These are phyloP conservation scores for Hemibagrus guttatus DNA, from an alignment of 2,797 vertebrate genomes.

Conservation along the genomic window DNA sequence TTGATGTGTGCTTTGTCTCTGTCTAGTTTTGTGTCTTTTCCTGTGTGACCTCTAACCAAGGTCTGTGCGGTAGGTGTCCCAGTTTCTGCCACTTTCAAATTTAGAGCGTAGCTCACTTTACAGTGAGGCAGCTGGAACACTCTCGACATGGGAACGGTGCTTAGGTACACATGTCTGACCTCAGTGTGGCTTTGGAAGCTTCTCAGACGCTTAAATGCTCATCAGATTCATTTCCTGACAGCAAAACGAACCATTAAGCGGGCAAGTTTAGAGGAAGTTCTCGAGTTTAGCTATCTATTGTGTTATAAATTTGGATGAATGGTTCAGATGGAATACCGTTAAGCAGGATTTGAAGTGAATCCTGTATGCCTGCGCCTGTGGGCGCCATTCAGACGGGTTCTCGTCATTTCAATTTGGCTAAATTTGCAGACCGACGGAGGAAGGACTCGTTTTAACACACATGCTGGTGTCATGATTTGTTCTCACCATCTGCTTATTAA, in stretches of 20 bases:
- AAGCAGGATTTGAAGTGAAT: constrained; percentile 28
- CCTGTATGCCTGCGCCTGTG: constrained; percentile 18
- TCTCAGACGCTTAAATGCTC: constrained; percentile 15
- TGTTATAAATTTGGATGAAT: constrained; percentile 37
- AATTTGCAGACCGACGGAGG: constrained; percentile 9
- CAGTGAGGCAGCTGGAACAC: constrained; percentile 34
- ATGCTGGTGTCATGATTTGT: constrained; percentile 16
- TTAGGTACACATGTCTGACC: constrained; percentile 14
- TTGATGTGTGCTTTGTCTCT: constrained; percentile 31
- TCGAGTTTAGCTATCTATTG: constrained; percentile 10
- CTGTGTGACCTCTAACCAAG: constrained; percentile 42
- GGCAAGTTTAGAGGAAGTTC: constrained; percentile 5
- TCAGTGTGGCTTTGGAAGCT: constrained; percentile 36
- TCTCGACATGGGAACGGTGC: constrained; percentile 29
- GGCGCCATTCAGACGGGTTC: constrained; percentile 11
- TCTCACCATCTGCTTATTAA: constrained; percentile 48
- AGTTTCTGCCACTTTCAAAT: constrained; percentile 50
- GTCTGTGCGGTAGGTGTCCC: constrained; percentile 53
- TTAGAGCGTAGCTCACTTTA: constrained; percentile 45
- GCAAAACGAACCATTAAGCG: neutral
- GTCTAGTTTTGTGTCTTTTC: constrained; percentile 33
- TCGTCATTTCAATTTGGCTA: constrained; percentile 42
- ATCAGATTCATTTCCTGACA: constrained; percentile 29
- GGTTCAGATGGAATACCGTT: constrained; percentile 38
- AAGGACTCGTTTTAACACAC: constrained; percentile 29